These are phyloP conservation scores for Leptinotarsa rubiginosa DNA, from an alignment of 2,888 invertebrate species.

Conservation along the genomic window DNA sequence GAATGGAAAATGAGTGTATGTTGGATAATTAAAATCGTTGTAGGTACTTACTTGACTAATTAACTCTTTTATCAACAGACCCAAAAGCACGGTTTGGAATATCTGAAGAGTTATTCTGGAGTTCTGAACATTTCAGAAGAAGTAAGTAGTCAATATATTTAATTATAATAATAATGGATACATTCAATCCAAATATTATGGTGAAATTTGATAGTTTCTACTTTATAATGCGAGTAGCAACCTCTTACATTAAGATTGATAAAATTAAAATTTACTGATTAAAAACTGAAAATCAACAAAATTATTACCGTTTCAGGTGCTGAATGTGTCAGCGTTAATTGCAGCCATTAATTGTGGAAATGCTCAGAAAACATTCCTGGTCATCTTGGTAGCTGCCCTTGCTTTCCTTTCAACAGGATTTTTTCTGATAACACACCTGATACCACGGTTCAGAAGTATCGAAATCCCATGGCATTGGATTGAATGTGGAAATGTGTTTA, in stretches of 20 bases:
- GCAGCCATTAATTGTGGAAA: conserved; percentile 31
- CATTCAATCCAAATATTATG: neutral
- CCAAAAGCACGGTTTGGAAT: conserved; percentile 43
- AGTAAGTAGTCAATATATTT: conserved; percentile 33
- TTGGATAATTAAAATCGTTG: neutral
- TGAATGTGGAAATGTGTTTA: conserved; percentile 43
- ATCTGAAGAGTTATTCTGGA: conserved; percentile 47
- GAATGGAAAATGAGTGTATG: neutral
- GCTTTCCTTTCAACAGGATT: conserved; percentile 42
- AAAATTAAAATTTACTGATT: no score
- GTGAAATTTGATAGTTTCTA: neutral
- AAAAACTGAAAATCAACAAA: no score
- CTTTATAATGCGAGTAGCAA: no score
- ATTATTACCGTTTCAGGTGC: conserved; percentile 29
- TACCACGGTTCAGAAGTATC: conserved; percentile 37
- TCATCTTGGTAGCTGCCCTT: conserved; percentile 35
- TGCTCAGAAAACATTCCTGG: conserved; percentile 31
- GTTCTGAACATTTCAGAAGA: conserved; percentile 46
- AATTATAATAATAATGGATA: neutral
- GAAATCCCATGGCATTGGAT: conserved; percentile 49
- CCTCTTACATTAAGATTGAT: no score
- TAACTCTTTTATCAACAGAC: conserved; percentile 21
- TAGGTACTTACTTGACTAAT: neutral
- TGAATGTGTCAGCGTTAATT: conserved; percentile 33
- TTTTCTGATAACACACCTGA: conserved; percentile 41